Base-by-base conservation (phyloP, 2,888 invertebrate genomes). In the Abscondita cerata region DNA sequence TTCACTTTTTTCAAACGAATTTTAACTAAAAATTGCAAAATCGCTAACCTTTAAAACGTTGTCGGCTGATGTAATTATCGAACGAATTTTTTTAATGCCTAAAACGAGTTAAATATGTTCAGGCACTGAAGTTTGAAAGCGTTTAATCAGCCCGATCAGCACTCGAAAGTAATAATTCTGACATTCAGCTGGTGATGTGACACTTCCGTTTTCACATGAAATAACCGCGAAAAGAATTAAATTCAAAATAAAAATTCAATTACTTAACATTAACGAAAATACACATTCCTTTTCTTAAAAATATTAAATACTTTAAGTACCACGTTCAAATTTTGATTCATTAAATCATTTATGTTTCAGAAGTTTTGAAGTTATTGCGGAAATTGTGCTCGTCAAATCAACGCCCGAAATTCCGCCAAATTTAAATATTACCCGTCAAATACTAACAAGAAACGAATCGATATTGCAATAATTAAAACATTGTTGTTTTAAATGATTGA, bases 161-260 rank as follows among this genome's bases (percentile, higher is more conserved):
- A 53, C 62, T 52, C 52, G 38, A 58, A 25, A 41, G 51, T 16
- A 51, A 36, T 51, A 59, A 18, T 69, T 70, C 73, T 74, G 75
- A 73, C 72, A 70, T 70, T 69, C 57, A 69, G 68, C 54, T 70
- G 72, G 69, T 74, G 75, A 75, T 75, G 75, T 74, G 72, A 75
- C 75, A 74, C 72, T 72, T 70, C 68, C 71, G 68, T 36, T 57
- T 20, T 9, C 38, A 9, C n/a, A 19, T 5, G 33, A 6, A n/a
- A 18, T n/a, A 40, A 40, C 19, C 40, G 25, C 41, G 15, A 52
- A 41, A n/a, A n/a, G n/a, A n/a, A 12, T 40, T 48, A 12, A 41
- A 53, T 18, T 11, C n/a, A 15, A 3, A 53, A 20, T 18, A 52
- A 11, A 19, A 38, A 2, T 38, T 6, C 25, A 6, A 25, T 25